Evolutionary conservation across 2,113 vertebrate genomes (phyloP).

Genomic region (Carassius auratus): DNA sequence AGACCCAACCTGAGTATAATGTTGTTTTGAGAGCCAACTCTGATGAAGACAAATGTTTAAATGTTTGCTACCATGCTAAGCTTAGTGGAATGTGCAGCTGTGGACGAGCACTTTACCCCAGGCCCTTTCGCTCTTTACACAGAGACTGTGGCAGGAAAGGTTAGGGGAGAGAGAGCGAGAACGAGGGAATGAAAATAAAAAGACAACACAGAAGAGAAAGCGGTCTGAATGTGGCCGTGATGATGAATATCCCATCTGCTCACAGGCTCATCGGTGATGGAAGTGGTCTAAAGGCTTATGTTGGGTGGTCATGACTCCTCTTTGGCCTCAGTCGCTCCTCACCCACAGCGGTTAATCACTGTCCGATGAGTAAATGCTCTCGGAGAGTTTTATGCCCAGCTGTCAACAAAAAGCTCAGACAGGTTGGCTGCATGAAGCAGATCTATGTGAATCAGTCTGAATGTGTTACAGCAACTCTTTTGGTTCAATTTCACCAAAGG

Average conservation of each 20-base stretch:
- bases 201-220: slow-evolving; percentile 52
- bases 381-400: not conserved
- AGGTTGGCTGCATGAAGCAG: slow-evolving; percentile 29
- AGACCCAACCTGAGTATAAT: slow-evolving; percentile 40
- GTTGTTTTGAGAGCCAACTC: slow-evolving; percentile 58
- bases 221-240: slow-evolving; percentile 49
- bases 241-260: slow-evolving; percentile 74
- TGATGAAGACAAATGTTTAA: slow-evolving; percentile 63
- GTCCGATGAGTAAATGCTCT: slow-evolving; percentile 15
- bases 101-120: slow-evolving; percentile 65
- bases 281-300: slow-evolving; percentile 52
- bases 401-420: slow-evolving; percentile 40
- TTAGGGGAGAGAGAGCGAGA: slow-evolving; percentile 29
- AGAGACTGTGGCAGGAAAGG: slow-evolving; percentile 46
- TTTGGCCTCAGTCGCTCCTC: slow-evolving; percentile 53
- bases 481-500: slow-evolving; percentile 11
- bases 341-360: slow-evolving; percentile 54
- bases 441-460: slow-evolving; percentile 23
- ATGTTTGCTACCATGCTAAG: slow-evolving; percentile 57
- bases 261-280: slow-evolving; percentile 55
- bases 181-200: slow-evolving; percentile 47
- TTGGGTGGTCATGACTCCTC: slow-evolving; percentile 54
- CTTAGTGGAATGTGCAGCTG: slow-evolving; percentile 69
- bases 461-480: not conserved
- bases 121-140: slow-evolving; percentile 65